phyloP scores from a whole-genome alignment of 1,140 invertebrate species.

The Drosophila pallidifrons region DNA sequence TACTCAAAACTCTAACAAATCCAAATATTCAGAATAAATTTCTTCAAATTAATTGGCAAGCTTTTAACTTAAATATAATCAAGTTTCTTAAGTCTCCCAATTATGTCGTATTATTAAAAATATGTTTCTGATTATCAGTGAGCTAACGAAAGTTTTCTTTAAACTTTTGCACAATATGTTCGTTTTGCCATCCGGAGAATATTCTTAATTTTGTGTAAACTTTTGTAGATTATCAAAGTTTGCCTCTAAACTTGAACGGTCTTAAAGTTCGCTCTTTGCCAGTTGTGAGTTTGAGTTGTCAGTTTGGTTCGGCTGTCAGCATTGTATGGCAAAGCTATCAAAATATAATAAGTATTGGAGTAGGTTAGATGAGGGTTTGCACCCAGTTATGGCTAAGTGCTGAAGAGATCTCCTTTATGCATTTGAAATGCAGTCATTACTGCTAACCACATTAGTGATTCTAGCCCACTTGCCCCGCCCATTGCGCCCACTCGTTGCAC shows the following conservation, averaged over 20 bases:
- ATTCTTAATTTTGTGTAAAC: background rate
- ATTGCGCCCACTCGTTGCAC: too few species aligned
- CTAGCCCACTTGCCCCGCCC: background rate
- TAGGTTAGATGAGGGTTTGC: conserved; percentile 6
- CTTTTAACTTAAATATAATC: too few species aligned
- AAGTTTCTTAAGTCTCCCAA: too few species aligned
- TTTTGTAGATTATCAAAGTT: conserved; percentile 6
- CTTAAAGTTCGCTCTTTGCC: background rate
- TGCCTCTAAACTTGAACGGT: background rate
- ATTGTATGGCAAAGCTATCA: conserved; percentile 16
- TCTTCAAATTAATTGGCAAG: too few species aligned
- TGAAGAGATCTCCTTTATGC: conserved; percentile 43
- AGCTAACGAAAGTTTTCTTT: background rate
- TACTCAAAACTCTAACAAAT: too few species aligned
- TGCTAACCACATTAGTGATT: conserved; percentile 47
- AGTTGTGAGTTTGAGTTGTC: conserved; percentile 2
- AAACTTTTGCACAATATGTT: background rate
- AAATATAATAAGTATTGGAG: conserved; percentile 21
- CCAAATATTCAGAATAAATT: too few species aligned
- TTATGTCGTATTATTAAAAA: too few species aligned
- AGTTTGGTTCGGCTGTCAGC: background rate
- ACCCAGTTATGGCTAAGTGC: conserved; percentile 37
- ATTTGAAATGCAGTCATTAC: conserved; percentile 50
- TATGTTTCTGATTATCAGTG: too few species aligned
- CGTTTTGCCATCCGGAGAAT: too few species aligned